These are phyloP conservation scores for Chaetops frenatus DNA, from an alignment of 2,113 vertebrate genomes.

Conservation along the genomic window DNA sequence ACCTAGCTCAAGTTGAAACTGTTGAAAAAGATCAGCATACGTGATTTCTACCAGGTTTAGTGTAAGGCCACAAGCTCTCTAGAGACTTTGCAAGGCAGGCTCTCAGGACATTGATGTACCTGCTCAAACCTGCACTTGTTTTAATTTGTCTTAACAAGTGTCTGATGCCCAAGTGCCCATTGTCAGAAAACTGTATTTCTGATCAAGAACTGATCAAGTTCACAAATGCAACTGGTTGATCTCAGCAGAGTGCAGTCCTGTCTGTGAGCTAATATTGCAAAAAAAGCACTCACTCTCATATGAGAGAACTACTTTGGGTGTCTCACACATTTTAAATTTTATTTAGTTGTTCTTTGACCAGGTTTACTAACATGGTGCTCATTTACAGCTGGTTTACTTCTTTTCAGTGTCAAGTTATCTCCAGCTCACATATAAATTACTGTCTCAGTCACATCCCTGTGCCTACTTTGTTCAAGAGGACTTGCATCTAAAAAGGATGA, in stretches of 20 bases:
- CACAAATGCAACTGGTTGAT: not conserved
- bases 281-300: not conserved
- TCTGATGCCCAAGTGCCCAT: not conserved
- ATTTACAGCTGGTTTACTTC: not conserved
- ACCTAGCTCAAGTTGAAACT: not conserved
- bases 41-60: not conserved
- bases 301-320: not conserved
- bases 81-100: fast-evolving
- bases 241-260: not conserved
- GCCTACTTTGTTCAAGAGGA: not conserved
- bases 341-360: not conserved
- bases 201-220: not conserved
- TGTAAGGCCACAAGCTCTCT: not conserved
- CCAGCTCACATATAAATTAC: not conserved
- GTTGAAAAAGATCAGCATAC: not conserved
- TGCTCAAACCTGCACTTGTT: not conserved
- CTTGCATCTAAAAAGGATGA: not conserved
- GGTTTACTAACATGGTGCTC: not conserved
- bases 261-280: not conserved
- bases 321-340: not conserved
- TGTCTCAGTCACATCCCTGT: not conserved
- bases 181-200: not conserved
- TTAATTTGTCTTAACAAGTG: not conserved
- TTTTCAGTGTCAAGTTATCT: not conserved
- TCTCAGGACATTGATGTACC: not conserved